phyloP scores from a whole-genome alignment of 2,888 invertebrate species.

The Graphium colonna region DNA sequence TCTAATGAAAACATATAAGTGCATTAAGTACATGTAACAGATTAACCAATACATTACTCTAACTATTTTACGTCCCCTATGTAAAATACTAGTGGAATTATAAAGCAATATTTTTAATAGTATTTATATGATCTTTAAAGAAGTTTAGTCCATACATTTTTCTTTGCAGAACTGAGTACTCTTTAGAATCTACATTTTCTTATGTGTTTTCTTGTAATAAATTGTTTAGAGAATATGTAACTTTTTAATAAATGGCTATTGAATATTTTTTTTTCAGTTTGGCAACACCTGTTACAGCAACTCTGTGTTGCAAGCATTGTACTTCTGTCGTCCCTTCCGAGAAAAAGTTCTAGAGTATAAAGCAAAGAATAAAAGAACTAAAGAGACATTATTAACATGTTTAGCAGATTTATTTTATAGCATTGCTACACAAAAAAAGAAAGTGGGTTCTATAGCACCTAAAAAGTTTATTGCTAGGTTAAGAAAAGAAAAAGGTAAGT shows the following conservation, averaged over 20 bases:
- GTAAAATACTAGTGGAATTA: conserved; percentile 12
- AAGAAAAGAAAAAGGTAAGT: conserved; percentile 96
- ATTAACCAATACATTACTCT: no score
- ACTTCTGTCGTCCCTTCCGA: conserved; percentile 99
- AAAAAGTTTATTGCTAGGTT: conserved; percentile 99
- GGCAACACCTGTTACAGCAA: conserved; percentile 99
- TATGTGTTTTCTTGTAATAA: neutral
- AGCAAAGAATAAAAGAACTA: conserved; percentile 95
- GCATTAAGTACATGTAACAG: neutral
- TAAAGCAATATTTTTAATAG: no score
- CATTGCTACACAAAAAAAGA: conserved; percentile 99
- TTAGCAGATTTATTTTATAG: conserved; percentile 99
- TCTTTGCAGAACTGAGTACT: neutral
- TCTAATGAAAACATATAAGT: neutral
- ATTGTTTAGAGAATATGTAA: no score
- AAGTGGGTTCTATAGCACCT: conserved; percentile 99
- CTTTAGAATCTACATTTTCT: neutral
- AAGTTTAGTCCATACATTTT: neutral
- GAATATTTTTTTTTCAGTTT: conserved; percentile 84
- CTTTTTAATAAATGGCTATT: no score
- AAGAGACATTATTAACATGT: conserved; percentile 98
- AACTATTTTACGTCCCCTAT: neutral
- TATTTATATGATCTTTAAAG: no score
- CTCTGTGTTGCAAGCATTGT: conserved; percentile 98
- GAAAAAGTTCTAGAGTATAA: conserved; percentile 99